Evolutionary conservation across 2,888 invertebrate species (phyloP).

Genomic region (Dichetophora obliterata): DNA sequence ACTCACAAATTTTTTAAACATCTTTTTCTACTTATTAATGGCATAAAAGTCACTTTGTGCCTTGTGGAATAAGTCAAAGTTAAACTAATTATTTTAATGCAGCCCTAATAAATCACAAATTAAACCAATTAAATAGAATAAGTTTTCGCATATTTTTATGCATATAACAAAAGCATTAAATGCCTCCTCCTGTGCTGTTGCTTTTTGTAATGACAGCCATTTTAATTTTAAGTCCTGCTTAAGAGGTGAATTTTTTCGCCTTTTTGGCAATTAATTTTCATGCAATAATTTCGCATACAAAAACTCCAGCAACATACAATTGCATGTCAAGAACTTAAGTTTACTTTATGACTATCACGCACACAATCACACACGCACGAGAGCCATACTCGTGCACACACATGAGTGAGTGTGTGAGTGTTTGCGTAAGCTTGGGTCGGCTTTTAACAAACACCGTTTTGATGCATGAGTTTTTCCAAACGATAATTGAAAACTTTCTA

Average conservation of each 20-base stretch:
- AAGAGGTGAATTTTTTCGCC: too few relatives aligned
- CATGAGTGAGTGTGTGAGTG: background rate
- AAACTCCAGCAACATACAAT: background rate
- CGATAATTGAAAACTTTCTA: slow-evolving; percentile 36
- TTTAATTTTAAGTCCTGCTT: too few relatives aligned
- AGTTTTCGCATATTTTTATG: background rate
- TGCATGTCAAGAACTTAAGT: slow-evolving; percentile 30
- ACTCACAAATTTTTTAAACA: too few relatives aligned
- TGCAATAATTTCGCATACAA: background rate
- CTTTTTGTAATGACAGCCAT: too few relatives aligned
- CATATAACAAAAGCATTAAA: too few relatives aligned
- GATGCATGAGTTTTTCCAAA: slow-evolving; percentile 20
- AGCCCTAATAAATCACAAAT: background rate
- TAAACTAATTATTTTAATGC: background rate
- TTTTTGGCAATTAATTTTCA: slow-evolving; percentile 8
- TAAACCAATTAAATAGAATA: background rate
- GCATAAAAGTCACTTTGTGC: background rate
- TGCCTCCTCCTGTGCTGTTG: too few relatives aligned
- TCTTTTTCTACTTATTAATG: background rate
- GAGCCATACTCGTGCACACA: background rate
- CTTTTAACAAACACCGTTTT: slow-evolving; percentile 18
- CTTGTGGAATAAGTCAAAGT: background rate
- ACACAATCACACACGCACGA: slow-evolving; percentile 3
- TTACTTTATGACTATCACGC: slow-evolving; percentile 34
- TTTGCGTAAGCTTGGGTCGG: background rate